phyloP scores from a whole-genome alignment of 1,140 invertebrate genomes.

The Bombus sylvicola region DNA sequence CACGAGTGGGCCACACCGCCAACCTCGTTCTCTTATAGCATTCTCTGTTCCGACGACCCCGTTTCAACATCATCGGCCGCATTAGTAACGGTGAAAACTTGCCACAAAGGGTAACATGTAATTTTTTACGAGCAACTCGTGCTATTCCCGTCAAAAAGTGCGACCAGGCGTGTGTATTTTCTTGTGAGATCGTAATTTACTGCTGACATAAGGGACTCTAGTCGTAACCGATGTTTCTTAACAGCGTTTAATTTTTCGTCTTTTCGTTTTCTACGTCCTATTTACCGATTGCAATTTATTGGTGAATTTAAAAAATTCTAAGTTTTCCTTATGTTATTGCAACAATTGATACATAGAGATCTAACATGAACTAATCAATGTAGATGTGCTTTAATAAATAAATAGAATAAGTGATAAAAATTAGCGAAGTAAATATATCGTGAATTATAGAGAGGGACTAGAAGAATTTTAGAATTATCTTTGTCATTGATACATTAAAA shows the following conservation, averaged over 20 bases:
- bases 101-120: neutral
- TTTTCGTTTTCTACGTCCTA: too few relatives aligned
- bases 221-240: neutral
- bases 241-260: too few relatives aligned
- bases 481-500: too few relatives aligned
- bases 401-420: neutral
- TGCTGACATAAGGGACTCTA: too few relatives aligned
- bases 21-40: neutral
- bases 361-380: neutral
- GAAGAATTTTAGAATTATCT: too few relatives aligned
- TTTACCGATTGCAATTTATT: too few relatives aligned
- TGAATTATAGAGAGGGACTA: neutral
- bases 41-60: neutral
- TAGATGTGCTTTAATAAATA: neutral
- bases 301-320: neutral
- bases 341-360: neutral
- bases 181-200: neutral
- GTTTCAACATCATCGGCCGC: constrained; percentile 9
- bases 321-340: neutral
- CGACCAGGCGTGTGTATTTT: neutral
- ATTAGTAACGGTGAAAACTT: neutral
- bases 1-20: neutral
- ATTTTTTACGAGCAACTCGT: constrained; percentile 16
- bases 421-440: neutral
- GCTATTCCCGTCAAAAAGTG: neutral